These are phyloP conservation scores for Leguminivora glycinivorella DNA, from an alignment of 1,140 invertebrate species.

Conservation along the genomic window DNA sequence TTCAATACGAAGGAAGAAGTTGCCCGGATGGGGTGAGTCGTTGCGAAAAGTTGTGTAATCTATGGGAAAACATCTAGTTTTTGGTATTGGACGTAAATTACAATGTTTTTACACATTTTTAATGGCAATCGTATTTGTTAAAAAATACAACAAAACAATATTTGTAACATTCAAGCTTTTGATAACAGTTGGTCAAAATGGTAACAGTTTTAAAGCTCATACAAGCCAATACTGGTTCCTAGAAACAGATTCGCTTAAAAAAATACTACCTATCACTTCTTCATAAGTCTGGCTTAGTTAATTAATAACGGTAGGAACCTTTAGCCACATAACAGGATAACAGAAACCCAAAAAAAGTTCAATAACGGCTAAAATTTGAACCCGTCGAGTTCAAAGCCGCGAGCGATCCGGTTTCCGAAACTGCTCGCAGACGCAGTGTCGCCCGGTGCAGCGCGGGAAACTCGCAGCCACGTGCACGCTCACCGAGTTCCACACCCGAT, in stretches of 20 bases:
- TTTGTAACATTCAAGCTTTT: too few species aligned
- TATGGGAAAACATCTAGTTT: too few species aligned
- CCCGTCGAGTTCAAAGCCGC: constrained; percentile 6
- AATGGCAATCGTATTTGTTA: too few species aligned
- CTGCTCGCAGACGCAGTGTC: constrained; percentile 36
- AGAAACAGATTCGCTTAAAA: background rate
- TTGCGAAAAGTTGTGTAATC: background rate
- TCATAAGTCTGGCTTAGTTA: too few species aligned
- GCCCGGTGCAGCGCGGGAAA: constrained; percentile 34
- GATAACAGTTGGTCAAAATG: too few species aligned
- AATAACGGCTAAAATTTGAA: constrained; percentile 11
- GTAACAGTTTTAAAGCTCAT: too few species aligned
- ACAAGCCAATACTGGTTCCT: background rate
- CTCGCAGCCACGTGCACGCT: constrained; percentile 30
- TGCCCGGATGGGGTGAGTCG: background rate
- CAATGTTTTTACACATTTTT: too few species aligned
- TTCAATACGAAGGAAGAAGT: constrained; percentile 34
- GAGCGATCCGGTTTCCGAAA: constrained; percentile 5
- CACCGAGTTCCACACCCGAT: constrained; percentile 42
- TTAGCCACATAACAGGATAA: constrained; percentile 5
- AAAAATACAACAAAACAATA: too few species aligned
- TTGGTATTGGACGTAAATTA: too few species aligned
- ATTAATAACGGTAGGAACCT: background rate
- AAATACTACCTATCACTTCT: background rate
- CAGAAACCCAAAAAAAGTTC: background rate